Evolutionary conservation across 2,797 vertebrate genomes (phyloP).

Genomic region (Microctenopoma steveboyesi): DNA sequence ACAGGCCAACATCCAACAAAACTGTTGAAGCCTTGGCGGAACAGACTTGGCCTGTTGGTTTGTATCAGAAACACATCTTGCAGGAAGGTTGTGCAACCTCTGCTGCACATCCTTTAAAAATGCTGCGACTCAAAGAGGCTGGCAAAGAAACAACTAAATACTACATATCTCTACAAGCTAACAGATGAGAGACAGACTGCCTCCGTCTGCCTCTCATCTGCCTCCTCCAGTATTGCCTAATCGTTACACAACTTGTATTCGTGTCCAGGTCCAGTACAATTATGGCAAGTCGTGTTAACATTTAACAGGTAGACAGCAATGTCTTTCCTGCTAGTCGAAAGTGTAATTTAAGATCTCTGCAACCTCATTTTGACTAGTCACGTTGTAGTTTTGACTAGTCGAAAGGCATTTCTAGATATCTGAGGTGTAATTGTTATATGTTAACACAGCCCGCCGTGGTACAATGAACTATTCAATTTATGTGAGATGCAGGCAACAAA

Average conservation of each 20-base stretch:
- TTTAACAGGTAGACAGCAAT: too few relatives aligned
- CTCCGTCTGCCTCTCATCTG: not conserved
- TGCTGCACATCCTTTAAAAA: slow-evolving; percentile 40
- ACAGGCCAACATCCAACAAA: slow-evolving; percentile 43
- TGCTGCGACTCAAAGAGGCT: slow-evolving; percentile 18
- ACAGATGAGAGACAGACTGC: slow-evolving; percentile 26
- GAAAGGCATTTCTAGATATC: too few relatives aligned
- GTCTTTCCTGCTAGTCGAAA: too few relatives aligned
- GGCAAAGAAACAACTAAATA: slow-evolving; percentile 32
- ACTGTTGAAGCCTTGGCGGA: slow-evolving; percentile 46
- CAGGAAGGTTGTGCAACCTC: slow-evolving; percentile 55
- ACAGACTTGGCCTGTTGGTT: slow-evolving; percentile 44
- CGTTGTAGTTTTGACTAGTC: too few relatives aligned
- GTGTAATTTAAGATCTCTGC: too few relatives aligned
- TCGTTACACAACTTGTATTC: slow-evolving; percentile 25
- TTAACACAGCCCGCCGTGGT: too few relatives aligned
- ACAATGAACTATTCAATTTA: slow-evolving; percentile 32
- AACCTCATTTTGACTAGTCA: too few relatives aligned
- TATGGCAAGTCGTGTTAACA: too few relatives aligned
- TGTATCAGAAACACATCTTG: slow-evolving; percentile 57
- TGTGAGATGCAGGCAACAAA: slow-evolving; percentile 36
- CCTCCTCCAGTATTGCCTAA: slow-evolving; percentile 21
- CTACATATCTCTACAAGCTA: slow-evolving; percentile 21
- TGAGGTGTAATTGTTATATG: too few relatives aligned
- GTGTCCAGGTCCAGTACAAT: slow-evolving; percentile 26